Base-by-base conservation (phyloP, 2,888 invertebrate genomes). In the Synanthedon tipuliformis region DNA sequence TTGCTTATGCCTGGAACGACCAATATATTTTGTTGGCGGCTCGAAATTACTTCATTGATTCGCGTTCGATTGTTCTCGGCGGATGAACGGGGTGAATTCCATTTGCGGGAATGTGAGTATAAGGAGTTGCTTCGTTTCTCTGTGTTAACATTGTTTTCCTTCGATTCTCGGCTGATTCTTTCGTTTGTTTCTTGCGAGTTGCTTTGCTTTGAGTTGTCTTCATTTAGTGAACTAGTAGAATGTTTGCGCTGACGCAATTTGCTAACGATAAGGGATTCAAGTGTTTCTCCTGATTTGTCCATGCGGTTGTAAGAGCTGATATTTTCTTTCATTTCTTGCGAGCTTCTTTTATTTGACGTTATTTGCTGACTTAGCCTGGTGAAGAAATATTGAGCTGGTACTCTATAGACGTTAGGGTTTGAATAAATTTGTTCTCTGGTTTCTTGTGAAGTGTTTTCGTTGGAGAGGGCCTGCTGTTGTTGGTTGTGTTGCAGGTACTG, bases 41-140 rank as follows among this genome's bases (percentile, higher is more conserved):
- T 71, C 78, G 78, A 80, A 15, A 75, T 63, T 23, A 61, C 61
- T 50, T 81, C 73, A 11, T 68, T 27, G 34, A 23, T 23, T 18
- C n/a, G 18, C 18, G 13, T 45, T 50, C 10, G 27, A 4, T 23
- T 53, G 27, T 40, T 18, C 10, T 8, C 48, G 13, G 15, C 49
- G 49, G 23, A 16, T 18, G 23, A 49, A 49, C 13, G 49, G 12
- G 49, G 49, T 12, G 49, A 49, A 62, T 12, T 54, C 57, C 52
- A 62, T 59, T n/a, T 68, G 57, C 16, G 15, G 15, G 7, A 11
- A 16, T 48, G 18, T 3, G 16, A 12, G 8, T 49, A 15, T 49
- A 34, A 34, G 34, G 34, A 34, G 34, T 10, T 34, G 34, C 34
- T 34, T 10, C 34, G 34, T 34, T 34, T 12, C 45, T 45, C 0